phyloP scores from a whole-genome alignment of 30 jellyfish, hydroid and myxozoan genomes.

The Pseudorhiza aurosa region DNA sequence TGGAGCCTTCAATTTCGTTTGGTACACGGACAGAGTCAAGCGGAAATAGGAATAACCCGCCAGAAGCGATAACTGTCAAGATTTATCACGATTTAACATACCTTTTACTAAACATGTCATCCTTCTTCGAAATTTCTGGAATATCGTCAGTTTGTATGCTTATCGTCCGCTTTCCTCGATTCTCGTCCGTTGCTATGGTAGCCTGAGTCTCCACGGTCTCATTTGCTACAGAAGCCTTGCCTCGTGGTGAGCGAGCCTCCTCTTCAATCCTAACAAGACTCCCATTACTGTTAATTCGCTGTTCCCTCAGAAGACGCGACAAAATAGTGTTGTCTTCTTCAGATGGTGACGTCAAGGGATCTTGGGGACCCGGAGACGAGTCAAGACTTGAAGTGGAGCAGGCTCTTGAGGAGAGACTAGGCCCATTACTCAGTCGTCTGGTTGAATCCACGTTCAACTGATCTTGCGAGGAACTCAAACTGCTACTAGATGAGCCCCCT shows the following conservation, averaged over 20 bases:
- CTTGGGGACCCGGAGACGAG: conserved; percentile 45
- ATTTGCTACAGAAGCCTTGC: conserved; percentile 12
- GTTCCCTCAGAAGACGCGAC: conserved; percentile 86
- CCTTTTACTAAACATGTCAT: conserved; percentile 35
- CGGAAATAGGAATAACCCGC: too few species aligned
- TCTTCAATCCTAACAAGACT: conserved; percentile 78
- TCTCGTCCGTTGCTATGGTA: neutral
- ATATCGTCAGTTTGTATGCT: conserved; percentile 49
- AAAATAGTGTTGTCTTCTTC: conserved; percentile 77
- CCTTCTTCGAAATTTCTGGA: conserved; percentile 12
- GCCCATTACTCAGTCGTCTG: conserved; percentile 56
- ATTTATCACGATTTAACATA: neutral
- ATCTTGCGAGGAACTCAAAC: conserved; percentile 40
- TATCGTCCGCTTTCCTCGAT: conserved; percentile 10
- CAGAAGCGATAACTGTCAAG: neutral
- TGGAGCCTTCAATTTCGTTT: too few species aligned
- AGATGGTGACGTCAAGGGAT: conserved; percentile 11
- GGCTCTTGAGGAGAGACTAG: conserved; percentile 48
- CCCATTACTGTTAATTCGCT: conserved; percentile 47
- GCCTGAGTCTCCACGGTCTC: conserved; percentile 11
- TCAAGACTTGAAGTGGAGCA: conserved; percentile 68
- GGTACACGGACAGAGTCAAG: too few species aligned
- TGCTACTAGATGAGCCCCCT: conserved; percentile 61
- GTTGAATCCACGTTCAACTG: conserved; percentile 27
- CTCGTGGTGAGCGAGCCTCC: conserved; percentile 71